Base-by-base conservation (phyloP, 2,888 invertebrate species). In the Caenorhabditis sp. region DNA sequence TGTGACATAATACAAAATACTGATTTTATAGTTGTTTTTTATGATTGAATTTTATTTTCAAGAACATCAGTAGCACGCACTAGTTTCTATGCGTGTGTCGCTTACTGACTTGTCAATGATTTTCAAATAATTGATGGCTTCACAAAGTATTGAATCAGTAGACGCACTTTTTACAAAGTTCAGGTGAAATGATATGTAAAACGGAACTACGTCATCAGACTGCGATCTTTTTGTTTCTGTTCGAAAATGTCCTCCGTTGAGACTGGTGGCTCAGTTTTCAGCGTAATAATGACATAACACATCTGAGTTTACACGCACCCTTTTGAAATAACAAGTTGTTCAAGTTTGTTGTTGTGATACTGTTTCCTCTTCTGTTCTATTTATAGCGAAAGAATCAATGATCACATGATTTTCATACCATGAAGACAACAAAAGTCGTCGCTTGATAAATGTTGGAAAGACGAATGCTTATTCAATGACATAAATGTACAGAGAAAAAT, bases 121-220 rank as follows among this genome's bases (percentile, higher is more conserved):
- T 40, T 13, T 13, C 40, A 40, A 13, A 6, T 32, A 9, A 6
- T 9, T 32, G 32, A 15, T 13, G 40, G 40, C 40, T 40, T 40
- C 40, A 15, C 15, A 15, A 40, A 15, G 40, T 40, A 40, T n/a
- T n/a, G n/a, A n/a, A n/a, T n/a, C n/a, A n/a, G n/a, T n/a, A n/a
- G n/a, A n/a, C 9, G 47, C 51, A 26, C 51, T 26, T 26, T 24
- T 26, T 24, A 24, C 35, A 18, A 6, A 8, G 32, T 32, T 13
- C 13, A 40, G 40, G 24, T 26, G 24, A 32, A 13, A 15, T 74
- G 74, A 74, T 74, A 74, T 74, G 65, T 51, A 65, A 74, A 67
- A 60, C 47, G 44, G 50, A 51, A 51, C 65, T 58, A 74, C 65
- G 74, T 74, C 65, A 74, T 67, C 65, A 74, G 65, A 60, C 65